Conservation (phyloP, 2,888 invertebrate species). For the Parochlus steinenii region DNA sequence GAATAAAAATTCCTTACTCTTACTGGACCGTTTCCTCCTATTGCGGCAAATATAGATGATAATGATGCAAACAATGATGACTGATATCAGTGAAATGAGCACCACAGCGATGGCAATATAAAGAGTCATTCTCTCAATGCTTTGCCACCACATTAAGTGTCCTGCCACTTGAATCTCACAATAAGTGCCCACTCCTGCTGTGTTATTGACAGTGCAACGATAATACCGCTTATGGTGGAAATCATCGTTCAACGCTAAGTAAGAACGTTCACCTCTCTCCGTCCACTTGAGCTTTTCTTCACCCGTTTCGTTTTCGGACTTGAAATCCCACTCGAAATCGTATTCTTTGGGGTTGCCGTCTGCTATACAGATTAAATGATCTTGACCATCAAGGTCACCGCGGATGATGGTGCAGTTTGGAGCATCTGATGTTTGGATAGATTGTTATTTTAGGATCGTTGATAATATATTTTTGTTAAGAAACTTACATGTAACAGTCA, state of each 20-base stretch:
- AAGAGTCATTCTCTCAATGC: conserved; percentile 57
- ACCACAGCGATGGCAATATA: conserved; percentile 51
- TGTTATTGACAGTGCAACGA: conserved; percentile 70
- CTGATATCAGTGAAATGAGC: conserved; percentile 46
- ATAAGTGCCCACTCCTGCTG: conserved; percentile 48
- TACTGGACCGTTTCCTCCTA: conserved; percentile 42
- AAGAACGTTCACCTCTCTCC: conserved; percentile 15
- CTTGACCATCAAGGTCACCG: conserved; percentile 51
- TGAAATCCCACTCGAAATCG: conserved; percentile 68
- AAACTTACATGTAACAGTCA: conserved; percentile 74
- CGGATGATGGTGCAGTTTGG: conserved; percentile 71
- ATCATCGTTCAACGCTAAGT: conserved; percentile 47
- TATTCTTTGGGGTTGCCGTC: conserved; percentile 63
- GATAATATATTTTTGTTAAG: no score
- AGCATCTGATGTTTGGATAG: conserved; percentile 39
- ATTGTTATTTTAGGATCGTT: neutral
- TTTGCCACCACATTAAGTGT: conserved; percentile 63
- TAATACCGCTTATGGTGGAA: conserved; percentile 51
- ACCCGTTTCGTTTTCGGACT: conserved; percentile 65
- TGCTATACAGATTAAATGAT: conserved; percentile 65
- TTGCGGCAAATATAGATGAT: conserved; percentile 70
- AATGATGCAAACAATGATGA: conserved; percentile 67
- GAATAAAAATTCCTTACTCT: conserved; percentile 29
- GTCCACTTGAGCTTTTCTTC: conserved; percentile 23
- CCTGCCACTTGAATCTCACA: conserved; percentile 59